Conservation (phyloP, 1,140 invertebrate genomes). For the Bombus vancouverensis region DNA sequence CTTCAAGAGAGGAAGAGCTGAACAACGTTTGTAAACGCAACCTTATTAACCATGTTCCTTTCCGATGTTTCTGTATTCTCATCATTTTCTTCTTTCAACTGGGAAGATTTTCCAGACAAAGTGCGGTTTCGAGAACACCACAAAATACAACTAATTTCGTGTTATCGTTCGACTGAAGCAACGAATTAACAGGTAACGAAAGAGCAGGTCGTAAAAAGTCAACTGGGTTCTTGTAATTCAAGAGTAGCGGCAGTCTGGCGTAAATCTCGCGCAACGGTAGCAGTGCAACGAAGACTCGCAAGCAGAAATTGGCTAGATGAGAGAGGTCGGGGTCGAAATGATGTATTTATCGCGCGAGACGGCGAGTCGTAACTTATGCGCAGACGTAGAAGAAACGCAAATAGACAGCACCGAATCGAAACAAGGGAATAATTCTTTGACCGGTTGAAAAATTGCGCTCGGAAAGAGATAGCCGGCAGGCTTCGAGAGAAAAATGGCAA, state of each 20-base stretch:
- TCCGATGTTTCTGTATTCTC: background rate
- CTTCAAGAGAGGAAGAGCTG: background rate
- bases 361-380: slow-evolving; percentile 48
- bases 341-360: slow-evolving; percentile 55
- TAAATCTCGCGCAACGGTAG: background rate
- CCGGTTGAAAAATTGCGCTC: slow-evolving; percentile 48
- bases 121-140: background rate
- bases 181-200: background rate
- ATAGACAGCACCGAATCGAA: slow-evolving; percentile 58
- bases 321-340: slow-evolving; percentile 19
- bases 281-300: slow-evolving; percentile 20
- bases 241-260: background rate
- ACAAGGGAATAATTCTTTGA: slow-evolving; percentile 52
- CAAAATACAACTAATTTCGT: background rate
- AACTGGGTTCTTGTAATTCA: background rate
- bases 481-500: background rate
- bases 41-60: background rate
- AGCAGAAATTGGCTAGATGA: slow-evolving; percentile 58
- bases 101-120: background rate
- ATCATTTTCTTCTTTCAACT: background rate
- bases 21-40: background rate
- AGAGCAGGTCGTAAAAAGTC: background rate
- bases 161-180: background rate
- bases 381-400: slow-evolving; percentile 51
- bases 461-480: background rate